Evolutionary conservation across 1,140 invertebrate species (phyloP).

Genomic region (Bombus pascuorum): DNA sequence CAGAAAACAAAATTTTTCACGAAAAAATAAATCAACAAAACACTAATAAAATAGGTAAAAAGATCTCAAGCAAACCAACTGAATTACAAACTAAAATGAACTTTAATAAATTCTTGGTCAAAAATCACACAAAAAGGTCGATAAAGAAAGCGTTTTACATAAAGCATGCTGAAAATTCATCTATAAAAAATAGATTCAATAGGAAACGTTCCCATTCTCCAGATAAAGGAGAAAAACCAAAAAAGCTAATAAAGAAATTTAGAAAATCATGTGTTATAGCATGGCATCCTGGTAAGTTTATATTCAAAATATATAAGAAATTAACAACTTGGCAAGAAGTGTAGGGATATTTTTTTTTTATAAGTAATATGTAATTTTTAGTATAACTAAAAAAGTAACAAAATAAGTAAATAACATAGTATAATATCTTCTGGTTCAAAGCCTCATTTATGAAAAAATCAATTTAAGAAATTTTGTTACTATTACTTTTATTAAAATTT

Average conservation of each 20-base stretch:
- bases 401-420: no score
- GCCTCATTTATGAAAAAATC: no score
- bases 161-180: conserved; percentile 45
- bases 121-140: conserved; percentile 26
- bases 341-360: background rate
- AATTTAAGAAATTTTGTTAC: no score
- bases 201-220: conserved; percentile 62
- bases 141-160: conserved; percentile 41
- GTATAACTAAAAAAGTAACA: background rate
- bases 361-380: background rate
- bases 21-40: conserved; percentile 8
- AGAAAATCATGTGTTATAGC: conserved; percentile 51
- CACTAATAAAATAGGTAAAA: conserved; percentile 14
- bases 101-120: conserved; percentile 32
- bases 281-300: conserved; percentile 59
- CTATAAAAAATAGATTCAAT: conserved; percentile 49
- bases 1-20: background rate
- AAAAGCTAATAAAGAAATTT: conserved; percentile 67
- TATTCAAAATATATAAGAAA: background rate
- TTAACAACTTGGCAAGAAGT: background rate
- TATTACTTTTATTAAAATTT: no score
- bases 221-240: conserved; percentile 54
- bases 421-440: background rate
- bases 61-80: background rate
- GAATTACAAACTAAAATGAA: conserved; percentile 25